A percentile compares a stretch with the other conserved stretches of the same genome.
These are phyloP conservation scores for Euclidia mi DNA, from an alignment of 2,888 invertebrate species.

Conservation along the genomic window DNA sequence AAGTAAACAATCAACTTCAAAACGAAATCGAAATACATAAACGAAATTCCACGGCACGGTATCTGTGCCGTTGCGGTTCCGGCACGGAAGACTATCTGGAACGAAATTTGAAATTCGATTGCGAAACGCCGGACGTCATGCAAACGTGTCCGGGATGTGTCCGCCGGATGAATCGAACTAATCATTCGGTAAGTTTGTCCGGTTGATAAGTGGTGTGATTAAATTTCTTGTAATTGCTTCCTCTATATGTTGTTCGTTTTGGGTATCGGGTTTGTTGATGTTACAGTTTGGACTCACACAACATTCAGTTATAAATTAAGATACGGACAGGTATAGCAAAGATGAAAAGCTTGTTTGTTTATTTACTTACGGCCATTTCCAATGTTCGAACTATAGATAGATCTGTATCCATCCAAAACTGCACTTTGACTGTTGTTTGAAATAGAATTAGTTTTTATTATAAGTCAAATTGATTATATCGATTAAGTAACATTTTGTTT, in stretches of 20 bases:
- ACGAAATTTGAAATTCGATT: slow-evolving; percentile 70
- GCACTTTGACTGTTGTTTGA: no score
- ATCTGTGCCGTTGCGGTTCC: slow-evolving; percentile 33
- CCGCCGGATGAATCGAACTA: slow-evolving; percentile 50
- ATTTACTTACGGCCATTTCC: no score
- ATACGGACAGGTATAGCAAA: no score
- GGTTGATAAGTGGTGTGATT: slow-evolving; percentile 36
- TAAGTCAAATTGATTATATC: no score
- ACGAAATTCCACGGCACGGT: slow-evolving; percentile 22
- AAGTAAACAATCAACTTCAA: slow-evolving; percentile 6
- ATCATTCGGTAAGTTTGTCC: slow-evolving; percentile 52
- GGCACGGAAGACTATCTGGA: slow-evolving; percentile 39
- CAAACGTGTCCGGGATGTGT: slow-evolving; percentile 54
- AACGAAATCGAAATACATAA: slow-evolving; percentile 27
- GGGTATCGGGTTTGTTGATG: no score
- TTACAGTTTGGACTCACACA: no score
- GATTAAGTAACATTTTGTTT: no score
- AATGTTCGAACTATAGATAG: no score
- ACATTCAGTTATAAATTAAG: no score
- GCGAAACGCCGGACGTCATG: slow-evolving; percentile 53
- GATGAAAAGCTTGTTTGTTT: no score
- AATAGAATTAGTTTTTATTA: no score
- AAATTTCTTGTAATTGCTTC: slow-evolving; percentile 6
- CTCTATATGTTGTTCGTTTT: neutral
- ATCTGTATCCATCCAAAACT: no score